Evolutionary conservation across 2,113 vertebrate genomes (phyloP), one percentile per base, ranked within the genome.

Genomic region (Oreochromis spilurus): DNA sequence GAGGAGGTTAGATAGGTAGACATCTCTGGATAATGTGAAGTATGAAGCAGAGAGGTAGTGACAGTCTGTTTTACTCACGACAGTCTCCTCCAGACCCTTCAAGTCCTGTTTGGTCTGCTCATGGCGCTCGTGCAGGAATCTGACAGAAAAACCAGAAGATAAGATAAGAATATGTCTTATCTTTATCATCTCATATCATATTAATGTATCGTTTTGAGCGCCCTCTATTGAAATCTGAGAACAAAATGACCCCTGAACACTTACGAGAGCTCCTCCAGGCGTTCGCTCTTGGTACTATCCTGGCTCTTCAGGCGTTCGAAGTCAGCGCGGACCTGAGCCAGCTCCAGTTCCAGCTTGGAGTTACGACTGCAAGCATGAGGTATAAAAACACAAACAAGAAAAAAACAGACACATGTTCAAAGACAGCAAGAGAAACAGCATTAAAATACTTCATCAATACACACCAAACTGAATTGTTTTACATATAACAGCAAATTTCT

Each of bases 101-200:
- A 98, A 96, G 94, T 98, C 98, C 95, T 98, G 97, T 94, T 98
- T 97, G 55, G 98, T 97, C 95, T 98, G 98, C 94, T 98, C 97
- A 1, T 98, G 97, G 79, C 97, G 97, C 95, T 98, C 97, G 26
- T 98, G 97, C 93, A 98, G 96, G 96, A 98, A 98, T 96, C 98
- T 98, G 85, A 87, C 2, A 75, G 38, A 52, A 53, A 89, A 9
- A 91, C n/a, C 5, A 90, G 83, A 81, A 84, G 3, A 21, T 58
- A 2, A 65, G 48, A 58, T 8, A 62, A 6, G 5, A 40, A 21
- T 17, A 79, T 60, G 29, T 43, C 3, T 53, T 5, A 62, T 62
- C 1, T 38, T 10, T 16, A 34, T 8, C 60, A 2, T 60, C 12
- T 26, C 12, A 50, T 50, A 16, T 31, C 34, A 50, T 17, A 54